Conservation (phyloP, 1,140 invertebrate genomes). For the Drosophila tsacasi region DNA sequence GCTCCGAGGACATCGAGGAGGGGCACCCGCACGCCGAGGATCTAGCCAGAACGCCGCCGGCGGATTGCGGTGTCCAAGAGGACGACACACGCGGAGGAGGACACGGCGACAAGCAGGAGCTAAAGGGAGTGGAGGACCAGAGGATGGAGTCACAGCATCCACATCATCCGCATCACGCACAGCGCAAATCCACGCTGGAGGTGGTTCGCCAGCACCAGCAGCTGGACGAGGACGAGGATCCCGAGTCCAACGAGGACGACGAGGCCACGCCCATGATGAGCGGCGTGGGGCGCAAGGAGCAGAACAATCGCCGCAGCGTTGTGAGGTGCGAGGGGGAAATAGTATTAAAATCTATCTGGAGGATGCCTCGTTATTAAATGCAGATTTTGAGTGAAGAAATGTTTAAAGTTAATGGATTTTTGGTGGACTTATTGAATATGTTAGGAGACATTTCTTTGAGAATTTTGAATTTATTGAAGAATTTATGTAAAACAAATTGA, state of each 20-base stretch:
- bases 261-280: slow-evolving; percentile 57
- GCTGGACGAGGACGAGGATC: slow-evolving; percentile 28
- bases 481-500: too few relatives aligned
- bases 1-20: slow-evolving; percentile 31
- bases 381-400: background rate
- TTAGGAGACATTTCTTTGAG: too few relatives aligned
- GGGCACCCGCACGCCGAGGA: slow-evolving; percentile 1
- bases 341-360: background rate
- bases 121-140: slow-evolving; percentile 11
- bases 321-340: slow-evolving; percentile 68
- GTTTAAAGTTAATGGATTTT: background rate
- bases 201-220: slow-evolving; percentile 7
- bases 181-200: slow-evolving; percentile 23
- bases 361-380: background rate
- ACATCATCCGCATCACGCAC: slow-evolving; percentile 22
- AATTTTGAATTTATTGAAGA: too few relatives aligned
- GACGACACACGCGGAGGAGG: background rate
- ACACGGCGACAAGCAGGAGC: background rate
- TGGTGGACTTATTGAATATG: too few relatives aligned
- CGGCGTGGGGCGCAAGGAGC: slow-evolving; percentile 78
- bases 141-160: slow-evolving; percentile 59
- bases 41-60: background rate
- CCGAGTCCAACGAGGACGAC: slow-evolving; percentile 58
- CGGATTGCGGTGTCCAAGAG: slow-evolving; percentile 1
- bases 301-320: slow-evolving; percentile 81